These are phyloP conservation scores for Talpa occidentalis DNA, from an alignment of 2,113 vertebrate species.

Conservation along the genomic window DNA sequence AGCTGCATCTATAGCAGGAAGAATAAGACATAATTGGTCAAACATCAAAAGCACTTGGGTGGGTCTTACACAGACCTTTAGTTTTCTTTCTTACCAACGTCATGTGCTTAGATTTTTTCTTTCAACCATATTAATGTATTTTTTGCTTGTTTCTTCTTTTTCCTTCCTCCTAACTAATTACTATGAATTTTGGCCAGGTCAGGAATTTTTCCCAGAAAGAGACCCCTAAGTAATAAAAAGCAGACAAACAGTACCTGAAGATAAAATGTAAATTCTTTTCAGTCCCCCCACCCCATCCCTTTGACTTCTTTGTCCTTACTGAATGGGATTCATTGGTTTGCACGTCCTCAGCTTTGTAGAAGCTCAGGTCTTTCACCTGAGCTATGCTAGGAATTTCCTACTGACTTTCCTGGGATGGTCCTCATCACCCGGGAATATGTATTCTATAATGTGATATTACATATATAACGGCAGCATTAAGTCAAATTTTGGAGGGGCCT, in stretches of 20 bases:
- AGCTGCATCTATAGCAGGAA: constrained; percentile 76
- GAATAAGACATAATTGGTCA: constrained; percentile 73
- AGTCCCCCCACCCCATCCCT: neutral
- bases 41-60: constrained; percentile 76
- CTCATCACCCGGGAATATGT: neutral
- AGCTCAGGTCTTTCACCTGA: neutral
- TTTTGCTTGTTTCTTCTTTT: constrained; percentile 49
- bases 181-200: constrained; percentile 71
- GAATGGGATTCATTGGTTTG: constrained; percentile 21
- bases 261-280: constrained; percentile 37
- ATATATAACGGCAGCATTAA: neutral
- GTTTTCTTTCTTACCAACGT: constrained; percentile 55
- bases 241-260: constrained; percentile 50
- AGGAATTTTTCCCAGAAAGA: constrained; percentile 64
- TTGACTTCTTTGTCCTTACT: constrained; percentile 55
- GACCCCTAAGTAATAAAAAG: constrained; percentile 16
- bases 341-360: constrained; percentile 38
- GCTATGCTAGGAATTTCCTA: constrained; percentile 28
- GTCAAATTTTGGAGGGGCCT: too few relatives aligned
- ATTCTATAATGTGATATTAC: neutral
- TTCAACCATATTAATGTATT: constrained; percentile 2
- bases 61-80: constrained; percentile 50
- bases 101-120: constrained; percentile 2
- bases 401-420: neutral
- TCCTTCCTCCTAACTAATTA: constrained; percentile 34